Base-by-base conservation (phyloP, 1,140 invertebrate species). In the Holcopasites calliopsidis region DNA sequence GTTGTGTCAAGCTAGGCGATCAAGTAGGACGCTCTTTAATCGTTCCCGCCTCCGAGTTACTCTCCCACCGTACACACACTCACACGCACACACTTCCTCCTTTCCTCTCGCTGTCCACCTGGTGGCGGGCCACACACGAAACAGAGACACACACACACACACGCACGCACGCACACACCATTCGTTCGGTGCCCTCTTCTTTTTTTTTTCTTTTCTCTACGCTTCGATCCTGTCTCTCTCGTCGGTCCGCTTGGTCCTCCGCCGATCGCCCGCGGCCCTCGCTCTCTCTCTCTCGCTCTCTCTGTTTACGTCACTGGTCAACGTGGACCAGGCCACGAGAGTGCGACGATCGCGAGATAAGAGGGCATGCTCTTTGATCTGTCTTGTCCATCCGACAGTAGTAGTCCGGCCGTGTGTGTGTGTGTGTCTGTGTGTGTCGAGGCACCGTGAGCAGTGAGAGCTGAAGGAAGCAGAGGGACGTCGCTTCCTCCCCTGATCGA, bases 1-100 rank as follows among this genome's bases (percentile, higher is more conserved):
- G 91, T 92, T 91, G 91, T 92, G 91, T 92, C 89, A 91, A 89
- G 90, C 88, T 91, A 89, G 88, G 90, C 90, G 90, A 91, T 91
- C 89, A 88, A 91, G 90, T 88, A 92, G 90, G 88, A 92, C 91
- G 91, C 88, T 90, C 86, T 84, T 90, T 87, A 88, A 88, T 87
- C 88, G 90, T 90, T 91, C 89, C 71, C 88, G 90, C 88, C 87
- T 91, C 84, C 86, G 87, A 89, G 82, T 86, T 86, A 87, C 85
- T 87, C 77, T 77, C n/a, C 77, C 76, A 75, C 77, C 82, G 70
- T 72, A 80, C 77, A 79, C 81, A 66, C 70, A 79, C 77, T 57
- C 75, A 77, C 77, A 79, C 73, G 79, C 80, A 77, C 71, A 76
- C 64, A n/a, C 13, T 26, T 40, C 5, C 42, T 60, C 54, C 18